Evolutionary conservation across 2,113 vertebrate genomes (phyloP), one percentile per base, ranked within the genome.

Genomic region (Coregonus clupeaformis): DNA sequence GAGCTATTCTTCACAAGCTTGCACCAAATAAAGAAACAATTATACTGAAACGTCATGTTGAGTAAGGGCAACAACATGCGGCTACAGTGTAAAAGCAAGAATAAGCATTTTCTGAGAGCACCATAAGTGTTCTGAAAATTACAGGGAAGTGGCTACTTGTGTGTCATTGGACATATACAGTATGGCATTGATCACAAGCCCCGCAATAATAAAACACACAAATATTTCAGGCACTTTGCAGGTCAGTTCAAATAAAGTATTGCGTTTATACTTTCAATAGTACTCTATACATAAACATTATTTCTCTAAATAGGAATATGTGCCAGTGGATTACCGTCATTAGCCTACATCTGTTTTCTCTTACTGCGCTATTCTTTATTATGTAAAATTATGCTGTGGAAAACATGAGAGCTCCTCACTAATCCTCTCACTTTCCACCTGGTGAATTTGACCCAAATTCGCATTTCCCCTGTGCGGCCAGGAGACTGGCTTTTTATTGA

Each of bases 401-500:
- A 91, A 91, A 90, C 85, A 89, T 81, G 79, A 84, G 36, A 42
- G 83, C 86, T 76, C 73, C 68, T 77, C 78, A 82, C 80, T 90
- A 85, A 91, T 88, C 86, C 83, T 83, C 83, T 89, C 85, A 77
- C 87, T 91, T 88, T 90, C 88, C 91, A 93, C 91, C 90, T 90
- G 86, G 87, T 85, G 83, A 88, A 90, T 87, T 64, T 90, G 89
- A 93, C 90, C 90, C 89, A 88, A 89, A 91, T 93, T 91, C 86
- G 76, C 76, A 80, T 88, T 86, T 86, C 87, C 86, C 73, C 64
- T 68, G 57, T 84, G 90, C 30, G 66, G 77, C 86, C 78, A 71
- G 68, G 73, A 84, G 78, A 80, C 81, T 75, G 70, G 72, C 83
- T 81, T 88, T 65, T 87, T 90, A 89, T 91, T 91, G 77, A 90